Conservation (phyloP, 2,113 vertebrate genomes). For the Himantopus leucocephalus region DNA sequence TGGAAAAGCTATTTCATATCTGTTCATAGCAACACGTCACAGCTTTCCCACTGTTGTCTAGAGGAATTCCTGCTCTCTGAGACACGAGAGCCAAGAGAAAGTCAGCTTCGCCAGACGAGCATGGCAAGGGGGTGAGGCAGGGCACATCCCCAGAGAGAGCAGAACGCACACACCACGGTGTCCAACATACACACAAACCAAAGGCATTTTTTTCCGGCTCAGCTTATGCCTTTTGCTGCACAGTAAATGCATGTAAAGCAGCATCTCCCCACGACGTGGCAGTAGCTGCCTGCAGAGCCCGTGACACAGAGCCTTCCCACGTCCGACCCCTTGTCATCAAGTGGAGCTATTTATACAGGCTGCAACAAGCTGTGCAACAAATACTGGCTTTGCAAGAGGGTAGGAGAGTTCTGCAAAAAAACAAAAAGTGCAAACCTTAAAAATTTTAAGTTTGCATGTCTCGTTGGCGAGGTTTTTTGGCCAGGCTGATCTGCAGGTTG, state of each 20-base stretch:
- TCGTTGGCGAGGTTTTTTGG: neutral
- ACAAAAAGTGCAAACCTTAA: neutral
- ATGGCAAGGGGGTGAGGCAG: neutral
- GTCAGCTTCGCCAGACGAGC: neutral
- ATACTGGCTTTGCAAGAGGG: neutral
- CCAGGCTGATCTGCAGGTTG: neutral
- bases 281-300: neutral
- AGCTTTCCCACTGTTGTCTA: neutral
- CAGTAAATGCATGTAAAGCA: neutral
- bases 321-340: fast-evolving
- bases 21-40: neutral
- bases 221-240: neutral
- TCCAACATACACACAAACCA: neutral
- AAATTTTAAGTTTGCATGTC: neutral
- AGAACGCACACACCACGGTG: neutral
- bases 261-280: constrained; percentile 1
- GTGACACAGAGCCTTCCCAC: neutral
- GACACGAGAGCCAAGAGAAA: neutral
- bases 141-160: neutral
- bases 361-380: neutral
- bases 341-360: neutral
- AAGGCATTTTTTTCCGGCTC: neutral
- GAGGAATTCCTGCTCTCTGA: neutral
- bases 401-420: neutral
- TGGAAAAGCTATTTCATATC: constrained; percentile 43